Evolutionary conservation across 1,140 invertebrate genomes (phyloP).

Genomic region (Pogonomyrmex barbatus): DNA sequence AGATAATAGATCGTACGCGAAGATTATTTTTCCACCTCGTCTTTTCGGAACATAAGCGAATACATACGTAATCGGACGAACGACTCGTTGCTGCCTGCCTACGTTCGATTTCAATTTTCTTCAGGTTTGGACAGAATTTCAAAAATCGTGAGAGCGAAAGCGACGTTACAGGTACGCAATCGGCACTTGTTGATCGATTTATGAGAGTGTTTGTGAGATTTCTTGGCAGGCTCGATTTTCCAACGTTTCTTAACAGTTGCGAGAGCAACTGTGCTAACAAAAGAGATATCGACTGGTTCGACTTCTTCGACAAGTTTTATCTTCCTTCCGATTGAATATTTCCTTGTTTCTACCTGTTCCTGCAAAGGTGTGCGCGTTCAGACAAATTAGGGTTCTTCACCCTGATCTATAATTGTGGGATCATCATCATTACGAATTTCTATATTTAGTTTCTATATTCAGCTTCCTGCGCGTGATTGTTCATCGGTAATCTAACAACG

Average conservation of each 20-base stretch:
- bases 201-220: slow-evolving; percentile 37
- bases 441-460: background rate
- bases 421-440: background rate
- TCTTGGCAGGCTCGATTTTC: slow-evolving; percentile 45
- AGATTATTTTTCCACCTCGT: slow-evolving; percentile 9
- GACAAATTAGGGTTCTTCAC: background rate
- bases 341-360: background rate
- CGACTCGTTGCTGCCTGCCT: background rate
- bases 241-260: background rate
- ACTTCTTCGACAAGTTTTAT: slow-evolving; percentile 25
- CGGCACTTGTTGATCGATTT: slow-evolving; percentile 45
- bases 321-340: slow-evolving; percentile 41
- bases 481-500: background rate
- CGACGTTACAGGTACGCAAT: slow-evolving; percentile 20
- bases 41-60: background rate
- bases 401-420: background rate
- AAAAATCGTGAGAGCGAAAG: slow-evolving; percentile 46
- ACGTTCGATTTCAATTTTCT: background rate
- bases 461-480: background rate
- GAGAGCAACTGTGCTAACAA: slow-evolving; percentile 52
- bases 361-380: background rate
- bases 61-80: background rate
- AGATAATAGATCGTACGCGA: background rate
- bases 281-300: slow-evolving; percentile 36
- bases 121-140: slow-evolving; percentile 8